Base-by-base conservation (phyloP, 2,797 vertebrate genomes). In the Crypturellus tataupa region DNA sequence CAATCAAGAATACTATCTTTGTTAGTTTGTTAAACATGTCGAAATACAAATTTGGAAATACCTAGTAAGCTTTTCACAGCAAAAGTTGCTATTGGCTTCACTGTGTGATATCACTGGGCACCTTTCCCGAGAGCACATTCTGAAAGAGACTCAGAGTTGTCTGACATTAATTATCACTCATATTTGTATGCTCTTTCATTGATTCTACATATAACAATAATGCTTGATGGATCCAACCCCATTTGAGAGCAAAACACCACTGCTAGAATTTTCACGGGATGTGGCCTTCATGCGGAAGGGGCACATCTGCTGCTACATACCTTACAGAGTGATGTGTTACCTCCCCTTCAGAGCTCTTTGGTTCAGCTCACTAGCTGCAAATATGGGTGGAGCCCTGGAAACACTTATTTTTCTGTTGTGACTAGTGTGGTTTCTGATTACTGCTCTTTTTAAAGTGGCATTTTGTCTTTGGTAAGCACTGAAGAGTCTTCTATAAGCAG, bases 261-360 rank as follows among this genome's bases (percentile, higher is more conserved):
- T 67, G 33, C 68, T 3, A 44, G 31, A 39, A 75, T 18, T 35
- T 80, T 44, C 60, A 9, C 6, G 2, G n/a, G 13, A 29, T 3
- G 0, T 3, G 10, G 25, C 73, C 59, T 83, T 42, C 0, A 0
- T 37, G 56, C 64, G 53, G 14, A 4, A 39, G 76, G 51, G 64
- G 6, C 80, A 33, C 71, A 62, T 68, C 71, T 85, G 75, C 65
- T 87, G 40, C 47, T 18, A 1, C 76, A 3, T 51, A 12, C 47
- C 79, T 51, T 27, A 6, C 4, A 33, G 69, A 23, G 25, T 1
- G 17, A 35, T 0, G 0, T 6, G n/a, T n/a, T 7, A 2, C 15
- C 39, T 73, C 33, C 62, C 39, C n/a, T 80, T 42, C 0, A 0
- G 17, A 29, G 82, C 76, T 68, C 31, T 46, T 25, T 67, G 3